These are phyloP conservation scores for Myzus persicae DNA, from an alignment of 1,140 invertebrate species.

Conservation along the genomic window DNA sequence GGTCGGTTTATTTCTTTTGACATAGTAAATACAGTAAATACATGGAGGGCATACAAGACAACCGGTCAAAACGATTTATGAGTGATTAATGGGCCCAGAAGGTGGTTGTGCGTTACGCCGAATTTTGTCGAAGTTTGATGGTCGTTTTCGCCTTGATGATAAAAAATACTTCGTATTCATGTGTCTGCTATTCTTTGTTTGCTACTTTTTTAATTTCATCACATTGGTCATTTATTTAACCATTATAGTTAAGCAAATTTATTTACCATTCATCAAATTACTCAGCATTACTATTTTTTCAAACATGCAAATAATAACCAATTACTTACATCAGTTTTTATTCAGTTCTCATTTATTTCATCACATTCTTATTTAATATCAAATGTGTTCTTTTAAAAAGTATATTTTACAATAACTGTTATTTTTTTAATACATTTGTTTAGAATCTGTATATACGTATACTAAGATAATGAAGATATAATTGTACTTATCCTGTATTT, in stretches of 20 bases:
- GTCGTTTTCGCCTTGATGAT: not conserved
- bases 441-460: not conserved
- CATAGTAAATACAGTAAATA: not conserved
- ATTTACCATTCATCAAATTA: not conserved
- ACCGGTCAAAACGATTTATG: constrained; percentile 37
- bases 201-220: not conserved
- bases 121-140: not conserved
- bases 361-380: not conserved
- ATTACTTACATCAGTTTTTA: not conserved
- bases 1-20: constrained; percentile 41
- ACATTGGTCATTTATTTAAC: not conserved
- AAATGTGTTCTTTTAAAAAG: too few relatives aligned
- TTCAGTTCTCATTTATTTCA: too few relatives aligned
- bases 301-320: not conserved
- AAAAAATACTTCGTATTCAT: not conserved
- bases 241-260: too few relatives aligned
- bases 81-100: constrained; percentile 22
- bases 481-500: not conserved
- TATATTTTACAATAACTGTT: not conserved
- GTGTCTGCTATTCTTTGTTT: not conserved
- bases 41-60: not conserved
- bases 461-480: not conserved
- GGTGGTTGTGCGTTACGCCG: not conserved
- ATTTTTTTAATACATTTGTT: not conserved
- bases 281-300: not conserved